Evolutionary conservation across 2,113 vertebrate species (phyloP), one percentile per base, ranked within the genome.

Genomic region (Corythoichthys intestinalis): DNA sequence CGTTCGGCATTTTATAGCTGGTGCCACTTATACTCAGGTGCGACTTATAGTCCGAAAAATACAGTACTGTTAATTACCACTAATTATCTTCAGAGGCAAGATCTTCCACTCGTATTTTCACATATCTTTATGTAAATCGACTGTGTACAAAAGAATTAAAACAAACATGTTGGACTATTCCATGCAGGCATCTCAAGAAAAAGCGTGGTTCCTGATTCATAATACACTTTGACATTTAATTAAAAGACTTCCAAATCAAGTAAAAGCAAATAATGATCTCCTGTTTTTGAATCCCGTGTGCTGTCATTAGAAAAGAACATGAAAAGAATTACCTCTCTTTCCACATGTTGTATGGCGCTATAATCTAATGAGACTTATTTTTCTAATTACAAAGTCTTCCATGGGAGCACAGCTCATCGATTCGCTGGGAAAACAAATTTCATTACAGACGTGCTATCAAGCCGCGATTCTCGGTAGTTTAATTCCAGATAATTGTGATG

Each of bases 361-460:
- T 86, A 85, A 88, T 83, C 80, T 85, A 87, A 87, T 84, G 86
- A 85, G 83, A 82, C 75, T n/a, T n/a, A n/a, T n/a, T 81, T 87
- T 86, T 81, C 75, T 90, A 88, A 88, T 89, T 88, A 86, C 78
- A 82, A 54, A 70, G 77, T 78, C 75, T 65, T 79, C 82, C 78
- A 62, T 59, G 83, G 84, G 80, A 86, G 71, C 46, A 59, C 11
- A 70, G 75, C 71, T 75, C 77, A 84, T 84, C 71, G 75, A 82
- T 87, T 88, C 84, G 74, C 65, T 64, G 76, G 83, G 82, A 88
- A 69, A 72, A 80, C 59, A 81, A 72, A 84, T 88, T 83, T 83
- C 71, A 80, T 86, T 80, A 83, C 72, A 53, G 44, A 60, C 65
- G 49, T 44, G 28, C 66, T 67, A 69, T 80, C 82, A 83, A 85